Conservation (phyloP, 2,113 vertebrate species). For the Phylloscopus trochilus region DNA sequence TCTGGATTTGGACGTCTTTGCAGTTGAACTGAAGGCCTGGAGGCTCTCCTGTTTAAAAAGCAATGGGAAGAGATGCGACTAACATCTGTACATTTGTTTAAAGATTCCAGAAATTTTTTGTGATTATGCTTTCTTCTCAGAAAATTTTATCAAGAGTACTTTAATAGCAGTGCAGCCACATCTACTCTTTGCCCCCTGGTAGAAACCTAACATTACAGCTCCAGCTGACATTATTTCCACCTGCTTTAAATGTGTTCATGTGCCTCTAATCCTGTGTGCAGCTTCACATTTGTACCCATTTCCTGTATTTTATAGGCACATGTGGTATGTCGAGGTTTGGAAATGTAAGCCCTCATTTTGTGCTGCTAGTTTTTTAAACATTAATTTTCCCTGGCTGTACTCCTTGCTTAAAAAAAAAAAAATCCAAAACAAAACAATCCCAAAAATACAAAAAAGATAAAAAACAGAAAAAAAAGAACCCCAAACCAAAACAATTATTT, state of each 20-base stretch:
- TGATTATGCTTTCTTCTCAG: slow-evolving; percentile 3
- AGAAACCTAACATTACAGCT: slow-evolving; percentile 12
- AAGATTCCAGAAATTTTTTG: slow-evolving; percentile 26
- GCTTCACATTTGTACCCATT: slow-evolving; percentile 69
- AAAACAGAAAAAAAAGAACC: background rate
- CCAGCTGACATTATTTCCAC: slow-evolving; percentile 62
- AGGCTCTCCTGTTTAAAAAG: slow-evolving; percentile 33
- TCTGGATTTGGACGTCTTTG: slow-evolving; percentile 20
- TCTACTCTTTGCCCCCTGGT: slow-evolving; percentile 28
- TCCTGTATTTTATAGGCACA: slow-evolving; percentile 69
- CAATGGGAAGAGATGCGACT: background rate
- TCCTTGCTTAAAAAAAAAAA: background rate
- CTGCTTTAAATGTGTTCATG: slow-evolving; percentile 66
- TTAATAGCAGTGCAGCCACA: background rate
- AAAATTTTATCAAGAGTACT: background rate
- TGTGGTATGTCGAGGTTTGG: slow-evolving; percentile 59
- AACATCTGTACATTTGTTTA: slow-evolving; percentile 6
- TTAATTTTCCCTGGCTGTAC: slow-evolving; percentile 29
- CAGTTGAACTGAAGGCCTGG: slow-evolving; percentile 8
- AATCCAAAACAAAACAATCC: background rate
- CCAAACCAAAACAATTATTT: background rate
- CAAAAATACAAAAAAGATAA: background rate
- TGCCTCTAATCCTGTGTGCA: slow-evolving; percentile 65
- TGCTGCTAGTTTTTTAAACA: slow-evolving; percentile 26
- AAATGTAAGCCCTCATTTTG: slow-evolving; percentile 45